Percentiles rank a stretch among this genome's conserved stretches.
These are phyloP conservation scores for Herpailurus yagouaroundi DNA, from an alignment of 2,113 vertebrate genomes.

Conservation along the genomic window DNA sequence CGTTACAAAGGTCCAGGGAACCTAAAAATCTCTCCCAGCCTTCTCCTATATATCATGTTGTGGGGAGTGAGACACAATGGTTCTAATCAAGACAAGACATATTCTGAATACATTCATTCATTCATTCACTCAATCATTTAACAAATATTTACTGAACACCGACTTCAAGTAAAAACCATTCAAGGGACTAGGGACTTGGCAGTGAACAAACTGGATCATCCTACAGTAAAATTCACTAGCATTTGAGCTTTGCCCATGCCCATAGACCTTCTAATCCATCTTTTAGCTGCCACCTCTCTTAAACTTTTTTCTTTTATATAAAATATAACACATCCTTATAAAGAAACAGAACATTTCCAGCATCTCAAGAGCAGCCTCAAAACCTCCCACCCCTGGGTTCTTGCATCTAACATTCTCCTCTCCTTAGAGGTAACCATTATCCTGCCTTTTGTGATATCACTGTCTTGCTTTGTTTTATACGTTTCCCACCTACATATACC, in stretches of 20 bases:
- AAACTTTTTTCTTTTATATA: not conserved
- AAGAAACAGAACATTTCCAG: not conserved
- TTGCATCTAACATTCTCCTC: not conserved
- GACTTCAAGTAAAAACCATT: not conserved
- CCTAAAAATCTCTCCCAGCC: not conserved
- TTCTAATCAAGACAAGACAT: not conserved
- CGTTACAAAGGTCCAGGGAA: not conserved
- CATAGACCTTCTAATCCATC: not conserved
- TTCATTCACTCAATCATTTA: not conserved
- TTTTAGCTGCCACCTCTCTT: not conserved
- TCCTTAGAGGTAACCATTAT: not conserved
- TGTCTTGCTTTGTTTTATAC: not conserved
- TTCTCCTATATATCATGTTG: not conserved
- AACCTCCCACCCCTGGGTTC: not conserved
- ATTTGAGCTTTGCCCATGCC: not conserved
- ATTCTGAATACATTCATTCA: not conserved
- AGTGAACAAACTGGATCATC: not conserved
- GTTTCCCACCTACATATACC: not conserved
- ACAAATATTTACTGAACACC: not conserved
- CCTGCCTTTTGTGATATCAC: not conserved
- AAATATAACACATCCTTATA: not conserved
- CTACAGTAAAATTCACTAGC: not conserved
- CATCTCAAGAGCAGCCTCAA: not conserved
- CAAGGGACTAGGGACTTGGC: not conserved
- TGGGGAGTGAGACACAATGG: not conserved